A percentile compares a stretch with the other conserved stretches of the same genome.
phyloP scores from a whole-genome alignment of 2,888 invertebrate species.

The Rotaria macrura region DNA sequence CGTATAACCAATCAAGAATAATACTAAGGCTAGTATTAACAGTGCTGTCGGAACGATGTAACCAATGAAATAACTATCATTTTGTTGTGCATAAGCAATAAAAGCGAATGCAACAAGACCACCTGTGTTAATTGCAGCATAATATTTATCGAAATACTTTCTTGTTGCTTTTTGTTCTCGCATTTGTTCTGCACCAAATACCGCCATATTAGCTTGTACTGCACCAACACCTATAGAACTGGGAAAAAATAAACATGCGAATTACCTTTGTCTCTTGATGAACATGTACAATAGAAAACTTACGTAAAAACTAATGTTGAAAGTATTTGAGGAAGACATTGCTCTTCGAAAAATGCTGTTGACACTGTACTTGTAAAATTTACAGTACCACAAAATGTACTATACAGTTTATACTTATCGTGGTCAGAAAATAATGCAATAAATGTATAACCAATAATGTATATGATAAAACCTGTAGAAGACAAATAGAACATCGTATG shows the following conservation, averaged over 20 bases:
- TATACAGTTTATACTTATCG: neutral
- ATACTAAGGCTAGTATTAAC: neutral
- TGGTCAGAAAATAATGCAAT: neutral
- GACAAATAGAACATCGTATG: neutral
- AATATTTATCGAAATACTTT: neutral
- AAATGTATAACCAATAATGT: neutral
- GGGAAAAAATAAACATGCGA: too few relatives aligned
- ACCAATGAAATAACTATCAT: neutral
- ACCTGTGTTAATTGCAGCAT: neutral
- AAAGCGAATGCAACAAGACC: neutral
- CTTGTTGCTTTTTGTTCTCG: neutral
- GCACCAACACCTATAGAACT: neutral
- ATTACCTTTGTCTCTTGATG: too few relatives aligned
- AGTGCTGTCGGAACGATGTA: neutral
- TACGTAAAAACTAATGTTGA: neutral
- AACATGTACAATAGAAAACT: too few relatives aligned
- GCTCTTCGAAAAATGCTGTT: neutral
- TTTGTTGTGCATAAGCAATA: neutral
- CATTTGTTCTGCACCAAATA: conserved; percentile 7
- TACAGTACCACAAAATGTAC: neutral
- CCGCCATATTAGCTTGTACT: neutral
- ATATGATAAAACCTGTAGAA: neutral
- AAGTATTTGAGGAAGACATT: neutral
- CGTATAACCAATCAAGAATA: neutral
- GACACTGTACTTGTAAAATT: neutral